These are phyloP conservation scores for Martes flavigula DNA, from an alignment of 2,797 vertebrate genomes.

Conservation along the genomic window DNA sequence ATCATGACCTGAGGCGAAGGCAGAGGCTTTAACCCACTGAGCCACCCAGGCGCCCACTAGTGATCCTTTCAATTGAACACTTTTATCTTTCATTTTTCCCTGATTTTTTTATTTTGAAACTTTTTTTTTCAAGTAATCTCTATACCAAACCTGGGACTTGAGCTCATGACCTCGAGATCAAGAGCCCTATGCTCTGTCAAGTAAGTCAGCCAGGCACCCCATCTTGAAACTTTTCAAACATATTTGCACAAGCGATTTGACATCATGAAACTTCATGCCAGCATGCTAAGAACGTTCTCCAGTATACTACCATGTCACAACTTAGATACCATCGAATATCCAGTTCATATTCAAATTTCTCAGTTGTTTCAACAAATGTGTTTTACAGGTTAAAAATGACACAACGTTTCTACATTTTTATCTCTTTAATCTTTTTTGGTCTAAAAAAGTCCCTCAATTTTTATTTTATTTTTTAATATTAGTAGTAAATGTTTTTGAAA, in stretches of 20 bases:
- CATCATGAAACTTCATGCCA: not conserved
- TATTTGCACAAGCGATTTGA: not conserved
- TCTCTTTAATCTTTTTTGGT: not conserved
- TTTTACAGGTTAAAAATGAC: not conserved
- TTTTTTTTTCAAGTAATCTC: not conserved
- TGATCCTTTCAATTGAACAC: not conserved
- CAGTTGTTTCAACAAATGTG: not conserved
- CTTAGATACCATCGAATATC: not conserved
- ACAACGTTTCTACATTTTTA: not conserved
- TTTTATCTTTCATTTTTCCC: not conserved
- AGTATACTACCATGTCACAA: not conserved
- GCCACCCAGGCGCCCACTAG: not conserved
- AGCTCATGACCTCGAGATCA: not conserved
- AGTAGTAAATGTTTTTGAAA: not conserved
- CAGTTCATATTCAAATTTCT: not conserved
- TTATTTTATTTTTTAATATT: conserved; percentile 10
- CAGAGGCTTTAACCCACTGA: no score
- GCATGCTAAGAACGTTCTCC: not conserved
- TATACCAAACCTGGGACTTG: not conserved
- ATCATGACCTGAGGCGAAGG: no score
- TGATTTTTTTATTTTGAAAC: not conserved
- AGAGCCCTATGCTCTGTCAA: not conserved
- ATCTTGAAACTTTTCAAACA: not conserved
- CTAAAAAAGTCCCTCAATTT: not conserved
- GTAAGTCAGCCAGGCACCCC: not conserved